Evolutionary conservation across 1,140 invertebrate species (phyloP), one percentile per base, ranked within the genome.

Genomic region (Sarcophaga bullata): DNA sequence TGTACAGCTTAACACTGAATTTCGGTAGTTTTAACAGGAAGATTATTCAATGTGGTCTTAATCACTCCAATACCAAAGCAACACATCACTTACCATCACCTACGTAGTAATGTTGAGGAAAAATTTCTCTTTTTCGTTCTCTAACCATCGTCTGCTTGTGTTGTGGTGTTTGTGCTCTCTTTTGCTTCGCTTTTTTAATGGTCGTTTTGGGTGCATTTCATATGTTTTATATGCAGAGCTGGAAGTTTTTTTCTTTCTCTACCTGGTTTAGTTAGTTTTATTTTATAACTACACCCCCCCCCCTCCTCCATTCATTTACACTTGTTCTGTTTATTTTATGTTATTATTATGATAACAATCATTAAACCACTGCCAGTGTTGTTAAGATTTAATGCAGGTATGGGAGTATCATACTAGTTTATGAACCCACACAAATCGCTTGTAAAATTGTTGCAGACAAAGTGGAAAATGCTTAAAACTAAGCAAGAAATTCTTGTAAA

Each of bases 331-430:
- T 37, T 37, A 37, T 37, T 19, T 68, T 76, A 76, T 76, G 50
- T 78, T 78, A 78, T 78, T 78, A 50, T 78, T 50, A 50, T 78
- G 48, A 78, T 78, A 78, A 78, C 48, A 50, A 50, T 50, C 75
- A 78, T 78, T 78, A 78, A 50, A 68, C 17, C 7, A n/a, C 58
- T 8, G 15, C 17, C 17, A 68, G 1, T 6, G 8, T 19, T 68
- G 58, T 68, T 68, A 68, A 68, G n/a, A 68, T 17, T 68, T 68
- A 68, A 68, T 15, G 52, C n/a, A 58, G n/a, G n/a, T 13, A 58
- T 11, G 52, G 52, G n/a, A 58, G 6, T 13, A 58, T 58, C 25
- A 13, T 13, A 58, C 52, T 58, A 15, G 6, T 15, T 58, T 13
- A 15, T 58, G 11, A 13, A 58, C 11, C 6, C 25, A 37, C 25